phyloP scores from a whole-genome alignment of 2,113 vertebrate genomes.

The Chamaetylas fuelleborni region DNA sequence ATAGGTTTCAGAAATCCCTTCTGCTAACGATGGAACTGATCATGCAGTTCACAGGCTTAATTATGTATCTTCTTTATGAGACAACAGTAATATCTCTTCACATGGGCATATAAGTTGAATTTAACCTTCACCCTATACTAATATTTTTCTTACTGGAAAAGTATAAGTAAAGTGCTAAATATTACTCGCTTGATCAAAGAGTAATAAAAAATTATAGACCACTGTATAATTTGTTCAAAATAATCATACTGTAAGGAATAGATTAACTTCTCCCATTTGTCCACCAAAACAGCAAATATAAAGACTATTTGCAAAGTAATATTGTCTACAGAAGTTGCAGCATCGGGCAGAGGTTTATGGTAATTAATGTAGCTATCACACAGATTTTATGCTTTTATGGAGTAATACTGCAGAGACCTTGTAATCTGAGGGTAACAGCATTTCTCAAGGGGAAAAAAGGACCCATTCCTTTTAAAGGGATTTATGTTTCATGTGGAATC shows the following conservation, averaged over 20 bases:
- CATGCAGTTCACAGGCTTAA: slow-evolving; percentile 19
- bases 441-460: not conserved
- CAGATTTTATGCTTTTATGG: slow-evolving; percentile 18
- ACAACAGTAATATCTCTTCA: slow-evolving; percentile 24
- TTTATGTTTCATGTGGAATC: not conserved
- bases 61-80: slow-evolving; percentile 45
- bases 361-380: not conserved
- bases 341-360: not conserved
- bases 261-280: not conserved
- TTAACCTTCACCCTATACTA: slow-evolving; percentile 14
- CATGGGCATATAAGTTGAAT: not conserved
- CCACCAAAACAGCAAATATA: not conserved
- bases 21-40: slow-evolving; percentile 30
- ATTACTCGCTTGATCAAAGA: not conserved
- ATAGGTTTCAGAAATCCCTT: slow-evolving; percentile 3
- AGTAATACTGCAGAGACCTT: not conserved
- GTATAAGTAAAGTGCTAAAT: not conserved
- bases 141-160: not conserved
- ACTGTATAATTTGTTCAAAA: not conserved
- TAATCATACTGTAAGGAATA: not conserved
- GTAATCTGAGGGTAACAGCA: not conserved
- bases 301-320: not conserved
- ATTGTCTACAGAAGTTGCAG: not conserved
- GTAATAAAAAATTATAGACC: not conserved
- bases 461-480: not conserved